Conservation (phyloP, 53 echinoderm and acorn worm species). For the Pentamera pediparva region DNA sequence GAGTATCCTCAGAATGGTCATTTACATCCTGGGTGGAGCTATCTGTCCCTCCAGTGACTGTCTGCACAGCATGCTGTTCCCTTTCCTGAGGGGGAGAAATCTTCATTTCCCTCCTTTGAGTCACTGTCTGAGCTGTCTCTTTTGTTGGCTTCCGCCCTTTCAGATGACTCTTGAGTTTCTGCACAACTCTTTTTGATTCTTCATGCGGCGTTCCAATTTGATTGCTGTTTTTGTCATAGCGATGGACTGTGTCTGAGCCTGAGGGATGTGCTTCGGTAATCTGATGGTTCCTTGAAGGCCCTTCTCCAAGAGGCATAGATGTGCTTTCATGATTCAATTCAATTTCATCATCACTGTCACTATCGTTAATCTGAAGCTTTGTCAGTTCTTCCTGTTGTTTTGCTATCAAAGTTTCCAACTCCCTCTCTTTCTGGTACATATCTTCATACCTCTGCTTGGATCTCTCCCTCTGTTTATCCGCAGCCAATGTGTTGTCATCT, state of each 20-base stretch:
- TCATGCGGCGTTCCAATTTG: slow-evolving; percentile 4
- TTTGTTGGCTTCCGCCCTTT: not conserved
- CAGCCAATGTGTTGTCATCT: slow-evolving; percentile 15
- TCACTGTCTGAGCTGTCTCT: not conserved
- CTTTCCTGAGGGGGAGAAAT: not conserved
- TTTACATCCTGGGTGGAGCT: slow-evolving; percentile 42
- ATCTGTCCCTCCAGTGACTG: not conserved
- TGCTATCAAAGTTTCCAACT: slow-evolving; percentile 59
- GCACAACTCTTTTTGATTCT: not conserved
- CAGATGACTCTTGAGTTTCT: slow-evolving; percentile 4
- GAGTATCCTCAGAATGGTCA: slow-evolving; percentile 23
- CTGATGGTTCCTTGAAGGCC: not conserved
- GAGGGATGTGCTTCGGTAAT: not conserved
- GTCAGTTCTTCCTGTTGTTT: slow-evolving; percentile 59
- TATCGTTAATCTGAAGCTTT: slow-evolving; percentile 28
- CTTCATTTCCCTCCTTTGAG: not conserved
- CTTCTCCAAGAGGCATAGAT: too few relatives aligned
- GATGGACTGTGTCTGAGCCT: not conserved
- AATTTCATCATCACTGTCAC: slow-evolving; percentile 19
- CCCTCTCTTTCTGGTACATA: slow-evolving; percentile 52
- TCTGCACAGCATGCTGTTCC: not conserved
- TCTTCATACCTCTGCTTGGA: slow-evolving; percentile 65
- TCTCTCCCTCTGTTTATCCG: slow-evolving; percentile 17
- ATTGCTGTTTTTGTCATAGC: not conserved
- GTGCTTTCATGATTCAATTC: not conserved